These are phyloP conservation scores for Cepaea hortensis DNA, from an alignment of 2,888 invertebrate genomes.

Conservation along the genomic window DNA sequence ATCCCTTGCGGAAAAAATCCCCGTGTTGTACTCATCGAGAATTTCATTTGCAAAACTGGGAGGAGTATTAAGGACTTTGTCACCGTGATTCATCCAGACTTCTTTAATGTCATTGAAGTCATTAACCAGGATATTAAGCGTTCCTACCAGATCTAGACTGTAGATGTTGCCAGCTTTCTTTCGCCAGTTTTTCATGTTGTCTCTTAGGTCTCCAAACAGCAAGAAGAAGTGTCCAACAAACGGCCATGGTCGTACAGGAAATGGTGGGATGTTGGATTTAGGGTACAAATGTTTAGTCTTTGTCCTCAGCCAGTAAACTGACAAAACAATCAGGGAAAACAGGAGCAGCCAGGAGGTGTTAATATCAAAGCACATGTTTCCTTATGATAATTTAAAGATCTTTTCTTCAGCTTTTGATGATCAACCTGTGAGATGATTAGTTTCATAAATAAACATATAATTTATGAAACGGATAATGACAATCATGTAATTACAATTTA, in stretches of 20 bases:
- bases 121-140: neutral
- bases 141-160: neutral
- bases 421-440: too few species aligned
- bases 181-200: neutral
- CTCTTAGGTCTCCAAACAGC: neutral
- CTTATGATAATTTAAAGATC: too few species aligned
- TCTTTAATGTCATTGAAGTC: neutral
- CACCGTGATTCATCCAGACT: neutral
- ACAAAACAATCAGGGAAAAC: neutral
- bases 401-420: too few species aligned
- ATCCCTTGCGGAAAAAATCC: neutral
- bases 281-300: neutral
- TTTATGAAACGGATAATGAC: too few species aligned
- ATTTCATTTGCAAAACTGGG: neutral
- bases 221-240: neutral
- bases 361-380: too few species aligned
- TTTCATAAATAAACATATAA: too few species aligned
- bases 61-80: neutral
- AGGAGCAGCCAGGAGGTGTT: neutral
- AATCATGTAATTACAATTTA: too few species aligned
- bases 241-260: conserved; percentile 3
- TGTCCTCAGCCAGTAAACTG: conserved; percentile 9
- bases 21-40: neutral
- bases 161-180: conserved; percentile 15
- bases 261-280: conserved; percentile 20